Evolutionary conservation across 2,113 vertebrate species (phyloP).

Genomic region (Grammatotria lemairii): DNA sequence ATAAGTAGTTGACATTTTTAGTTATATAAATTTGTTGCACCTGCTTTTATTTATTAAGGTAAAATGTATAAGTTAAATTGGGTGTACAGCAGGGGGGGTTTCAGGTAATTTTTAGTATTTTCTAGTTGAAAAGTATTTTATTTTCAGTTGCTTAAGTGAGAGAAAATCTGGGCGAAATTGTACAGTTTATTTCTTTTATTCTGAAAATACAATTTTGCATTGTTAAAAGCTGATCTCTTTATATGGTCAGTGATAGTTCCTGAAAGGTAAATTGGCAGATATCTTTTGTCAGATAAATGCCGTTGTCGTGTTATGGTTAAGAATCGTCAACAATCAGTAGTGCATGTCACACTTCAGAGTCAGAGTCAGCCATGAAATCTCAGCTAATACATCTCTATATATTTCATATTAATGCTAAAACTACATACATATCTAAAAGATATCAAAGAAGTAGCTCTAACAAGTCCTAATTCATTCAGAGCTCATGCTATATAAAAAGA

Average conservation of each 20-base stretch:
- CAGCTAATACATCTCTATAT: background rate
- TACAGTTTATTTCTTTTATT: background rate
- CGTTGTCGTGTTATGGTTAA: background rate
- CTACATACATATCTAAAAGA: background rate
- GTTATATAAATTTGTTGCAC: background rate
- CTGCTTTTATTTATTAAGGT: background rate
- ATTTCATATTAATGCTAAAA: background rate
- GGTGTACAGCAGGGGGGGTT: background rate
- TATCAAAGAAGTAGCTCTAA: background rate
- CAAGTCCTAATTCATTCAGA: background rate
- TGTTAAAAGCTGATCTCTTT: background rate
- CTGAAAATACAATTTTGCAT: background rate
- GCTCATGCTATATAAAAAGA: background rate
- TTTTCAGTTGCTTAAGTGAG: background rate
- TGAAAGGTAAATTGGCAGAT: background rate
- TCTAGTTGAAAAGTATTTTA: background rate
- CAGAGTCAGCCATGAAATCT: background rate
- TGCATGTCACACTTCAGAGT: background rate
- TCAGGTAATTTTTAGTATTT: background rate
- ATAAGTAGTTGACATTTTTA: background rate
- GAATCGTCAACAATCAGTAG: background rate
- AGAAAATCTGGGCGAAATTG: background rate
- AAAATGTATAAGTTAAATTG: background rate
- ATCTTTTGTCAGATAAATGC: background rate
- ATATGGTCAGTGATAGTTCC: fast-evolving